Conservation (phyloP, 92 coral and sea anemone genomes). For the Parazoanthus darwini region DNA sequence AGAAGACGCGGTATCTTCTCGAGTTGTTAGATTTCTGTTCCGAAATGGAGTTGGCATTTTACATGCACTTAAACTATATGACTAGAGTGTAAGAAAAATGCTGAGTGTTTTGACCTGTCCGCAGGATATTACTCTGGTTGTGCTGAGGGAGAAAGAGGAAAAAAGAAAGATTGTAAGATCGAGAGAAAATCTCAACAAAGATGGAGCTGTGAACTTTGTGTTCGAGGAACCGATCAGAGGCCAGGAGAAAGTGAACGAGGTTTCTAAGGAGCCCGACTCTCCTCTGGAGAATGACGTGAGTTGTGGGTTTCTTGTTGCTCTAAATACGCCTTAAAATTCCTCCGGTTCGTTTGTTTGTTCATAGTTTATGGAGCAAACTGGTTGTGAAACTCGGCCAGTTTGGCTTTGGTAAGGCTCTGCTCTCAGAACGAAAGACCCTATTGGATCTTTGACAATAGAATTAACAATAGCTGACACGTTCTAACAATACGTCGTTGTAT, state of each 20-base stretch:
- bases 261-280: constrained; percentile 60
- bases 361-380: no score
- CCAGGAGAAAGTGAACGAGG: constrained; percentile 56
- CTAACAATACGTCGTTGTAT: no score
- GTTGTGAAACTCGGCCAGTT: no score
- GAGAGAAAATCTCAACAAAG: constrained; percentile 64
- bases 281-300: constrained; percentile 34
- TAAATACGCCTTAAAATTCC: background rate
- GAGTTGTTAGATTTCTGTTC: no score
- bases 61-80: no score
- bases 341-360: no score
- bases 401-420: no score
- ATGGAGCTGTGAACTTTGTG: constrained; percentile 33
- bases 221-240: constrained; percentile 40
- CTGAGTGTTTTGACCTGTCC: background rate
- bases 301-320: background rate
- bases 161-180: constrained; percentile 78
- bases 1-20: no score
- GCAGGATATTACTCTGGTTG: constrained; percentile 78
- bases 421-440: no score
- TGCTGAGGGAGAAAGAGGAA: constrained; percentile 87
- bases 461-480: no score
- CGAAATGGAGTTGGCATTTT: no score
- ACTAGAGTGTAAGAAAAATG: background rate
- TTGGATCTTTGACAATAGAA: no score